These are phyloP conservation scores for Gasterosteus aculeatus DNA, from an alignment of 2,113 vertebrate species.

Conservation along the genomic window DNA sequence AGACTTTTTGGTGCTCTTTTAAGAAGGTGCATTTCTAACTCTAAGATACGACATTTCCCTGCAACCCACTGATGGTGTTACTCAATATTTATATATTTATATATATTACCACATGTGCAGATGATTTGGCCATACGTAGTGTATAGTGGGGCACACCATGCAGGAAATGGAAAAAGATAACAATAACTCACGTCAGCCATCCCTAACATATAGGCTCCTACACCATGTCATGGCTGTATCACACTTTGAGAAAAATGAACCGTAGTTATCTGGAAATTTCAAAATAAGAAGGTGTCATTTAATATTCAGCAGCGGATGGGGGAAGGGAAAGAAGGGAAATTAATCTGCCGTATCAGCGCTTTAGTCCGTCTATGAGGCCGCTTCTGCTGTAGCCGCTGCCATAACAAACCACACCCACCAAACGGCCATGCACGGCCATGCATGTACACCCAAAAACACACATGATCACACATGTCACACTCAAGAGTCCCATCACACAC, in stretches of 20 bases:
- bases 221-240: constrained; percentile 50
- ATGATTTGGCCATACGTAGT: constrained; percentile 63
- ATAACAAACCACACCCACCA: constrained; percentile 64
- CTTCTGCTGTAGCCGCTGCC: constrained; percentile 53
- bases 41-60: constrained; percentile 36
- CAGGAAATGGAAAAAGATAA: constrained; percentile 66
- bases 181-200: constrained; percentile 66
- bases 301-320: constrained; percentile 72
- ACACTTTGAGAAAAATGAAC: constrained; percentile 73
- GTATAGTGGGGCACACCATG: constrained; percentile 54
- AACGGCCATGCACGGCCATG: constrained; percentile 10
- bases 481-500: not conserved
- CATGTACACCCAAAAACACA: not conserved
- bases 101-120: constrained; percentile 27
- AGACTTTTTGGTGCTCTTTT: constrained; percentile 18
- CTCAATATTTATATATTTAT: constrained; percentile 35
- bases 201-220: constrained; percentile 59
- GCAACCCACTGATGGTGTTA: constrained; percentile 72
- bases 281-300: constrained; percentile 71
- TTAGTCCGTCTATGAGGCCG: constrained; percentile 73
- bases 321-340: constrained; percentile 71
- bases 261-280: constrained; percentile 78
- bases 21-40: constrained; percentile 29
- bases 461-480: not conserved
- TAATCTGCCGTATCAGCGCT: constrained; percentile 78